These are phyloP conservation scores for Cephus sareptanus DNA, from an alignment of 2,888 invertebrate genomes.

Conservation along the genomic window DNA sequence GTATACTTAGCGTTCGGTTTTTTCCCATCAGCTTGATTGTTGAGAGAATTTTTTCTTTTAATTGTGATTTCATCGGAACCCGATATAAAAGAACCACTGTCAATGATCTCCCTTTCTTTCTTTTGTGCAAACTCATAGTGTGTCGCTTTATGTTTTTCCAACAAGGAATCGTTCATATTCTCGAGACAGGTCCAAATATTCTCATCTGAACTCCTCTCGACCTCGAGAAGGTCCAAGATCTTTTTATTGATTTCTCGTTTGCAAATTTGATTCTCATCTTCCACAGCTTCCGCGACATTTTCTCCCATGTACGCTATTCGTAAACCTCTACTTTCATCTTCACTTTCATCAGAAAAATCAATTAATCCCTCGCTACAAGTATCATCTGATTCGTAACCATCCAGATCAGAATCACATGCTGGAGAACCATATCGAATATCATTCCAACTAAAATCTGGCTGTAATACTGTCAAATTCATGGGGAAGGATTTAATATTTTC, in stretches of 20 bases:
- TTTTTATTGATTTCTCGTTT: conserved; percentile 56
- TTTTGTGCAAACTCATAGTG: conserved; percentile 61
- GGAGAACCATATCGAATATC: conserved; percentile 70
- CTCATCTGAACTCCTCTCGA: conserved; percentile 49
- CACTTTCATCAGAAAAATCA: conserved; percentile 66
- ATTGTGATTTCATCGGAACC: conserved; percentile 49
- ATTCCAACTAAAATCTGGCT: conserved; percentile 51
- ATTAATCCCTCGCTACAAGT: conserved; percentile 65
- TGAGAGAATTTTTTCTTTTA: conserved; percentile 47
- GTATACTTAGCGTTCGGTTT: conserved; percentile 36
- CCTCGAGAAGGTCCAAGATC: conserved; percentile 52
- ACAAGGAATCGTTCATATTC: conserved; percentile 39
- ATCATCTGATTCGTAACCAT: conserved; percentile 69
- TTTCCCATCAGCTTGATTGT: conserved; percentile 21
- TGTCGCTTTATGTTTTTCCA: conserved; percentile 55
- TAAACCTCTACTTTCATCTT: conserved; percentile 70
- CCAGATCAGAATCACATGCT: conserved; percentile 66
- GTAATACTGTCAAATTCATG: conserved; percentile 61
- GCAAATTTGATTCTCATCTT: conserved; percentile 65
- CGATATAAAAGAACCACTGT: conserved; percentile 48
- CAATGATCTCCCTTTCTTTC: conserved; percentile 67
- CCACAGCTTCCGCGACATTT: conserved; percentile 87
- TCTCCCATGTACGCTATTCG: conserved; percentile 86
- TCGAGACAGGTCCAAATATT: conserved; percentile 41
- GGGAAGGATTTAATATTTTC: conserved; percentile 52